Conservation (phyloP, 2,113 vertebrate species). For the Arizona elegans region DNA sequence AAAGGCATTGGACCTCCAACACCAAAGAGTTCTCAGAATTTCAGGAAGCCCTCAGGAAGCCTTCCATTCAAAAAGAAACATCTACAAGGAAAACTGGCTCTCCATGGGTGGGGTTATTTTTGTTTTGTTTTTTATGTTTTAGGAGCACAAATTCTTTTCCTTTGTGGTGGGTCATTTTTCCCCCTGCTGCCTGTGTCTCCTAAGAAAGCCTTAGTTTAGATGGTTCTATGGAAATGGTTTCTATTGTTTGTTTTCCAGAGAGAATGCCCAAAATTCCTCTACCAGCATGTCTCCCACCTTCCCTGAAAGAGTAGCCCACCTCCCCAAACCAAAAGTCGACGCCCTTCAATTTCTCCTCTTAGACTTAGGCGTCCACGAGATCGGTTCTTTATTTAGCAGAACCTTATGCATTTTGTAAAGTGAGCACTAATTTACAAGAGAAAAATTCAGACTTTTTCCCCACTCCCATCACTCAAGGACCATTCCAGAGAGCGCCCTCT, state of each 20-base stretch:
- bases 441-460: background rate
- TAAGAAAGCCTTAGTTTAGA: background rate
- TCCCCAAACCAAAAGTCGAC: background rate
- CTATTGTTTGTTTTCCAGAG: background rate
- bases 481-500: constrained; percentile 49
- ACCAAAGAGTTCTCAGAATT: background rate
- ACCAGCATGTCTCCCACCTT: too few species aligned
- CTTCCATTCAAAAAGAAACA: constrained; percentile 10
- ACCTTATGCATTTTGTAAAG: background rate
- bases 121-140: constrained; percentile 35
- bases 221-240: background rate
- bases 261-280: constrained; percentile 24
- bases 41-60: background rate
- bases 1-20: background rate
- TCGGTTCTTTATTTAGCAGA: too few species aligned
- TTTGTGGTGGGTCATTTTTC: background rate
- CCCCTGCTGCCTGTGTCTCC: background rate
- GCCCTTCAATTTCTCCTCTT: background rate
- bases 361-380: background rate
- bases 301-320: background rate
- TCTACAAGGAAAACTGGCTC: background rate
- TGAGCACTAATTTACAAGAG: background rate
- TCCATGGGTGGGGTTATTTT: background rate
- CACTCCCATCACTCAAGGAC: constrained; percentile 20
- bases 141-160: background rate